Evolutionary conservation across 92 coral and sea anemone genomes (phyloP).

Genomic region (Blastomussa wellsi): DNA sequence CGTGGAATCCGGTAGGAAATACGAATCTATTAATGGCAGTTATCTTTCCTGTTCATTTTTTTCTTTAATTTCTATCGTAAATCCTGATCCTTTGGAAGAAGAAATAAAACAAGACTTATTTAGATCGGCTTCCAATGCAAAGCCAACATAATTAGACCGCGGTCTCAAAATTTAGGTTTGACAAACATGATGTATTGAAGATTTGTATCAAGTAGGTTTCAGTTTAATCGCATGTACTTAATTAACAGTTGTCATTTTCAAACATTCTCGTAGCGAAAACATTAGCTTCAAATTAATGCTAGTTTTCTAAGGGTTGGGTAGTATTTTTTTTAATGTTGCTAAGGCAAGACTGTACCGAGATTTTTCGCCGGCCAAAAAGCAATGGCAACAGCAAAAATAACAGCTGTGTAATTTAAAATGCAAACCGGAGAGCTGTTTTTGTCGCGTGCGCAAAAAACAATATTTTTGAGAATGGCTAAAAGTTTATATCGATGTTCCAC

Average conservation of each 20-base stretch:
- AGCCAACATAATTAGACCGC: neutral
- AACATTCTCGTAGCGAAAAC: neutral
- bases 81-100: neutral
- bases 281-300: neutral
- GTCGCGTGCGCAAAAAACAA: neutral
- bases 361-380: neutral
- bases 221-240: neutral
- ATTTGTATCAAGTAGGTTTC: neutral
- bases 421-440: neutral
- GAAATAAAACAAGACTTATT: neutral
- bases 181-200: neutral
- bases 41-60: neutral
- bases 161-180: neutral
- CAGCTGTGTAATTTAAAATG: neutral
- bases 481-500: neutral
- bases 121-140: neutral
- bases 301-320: neutral
- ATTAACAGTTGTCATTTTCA: neutral
- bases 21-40: neutral
- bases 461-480: too few relatives aligned
- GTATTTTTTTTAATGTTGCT: neutral
- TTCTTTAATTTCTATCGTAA: neutral
- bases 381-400: neutral
- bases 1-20: neutral
- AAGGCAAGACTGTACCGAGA: neutral